Base-by-base conservation (phyloP, 1,140 invertebrate species). In the Caerostris extrusa region DNA sequence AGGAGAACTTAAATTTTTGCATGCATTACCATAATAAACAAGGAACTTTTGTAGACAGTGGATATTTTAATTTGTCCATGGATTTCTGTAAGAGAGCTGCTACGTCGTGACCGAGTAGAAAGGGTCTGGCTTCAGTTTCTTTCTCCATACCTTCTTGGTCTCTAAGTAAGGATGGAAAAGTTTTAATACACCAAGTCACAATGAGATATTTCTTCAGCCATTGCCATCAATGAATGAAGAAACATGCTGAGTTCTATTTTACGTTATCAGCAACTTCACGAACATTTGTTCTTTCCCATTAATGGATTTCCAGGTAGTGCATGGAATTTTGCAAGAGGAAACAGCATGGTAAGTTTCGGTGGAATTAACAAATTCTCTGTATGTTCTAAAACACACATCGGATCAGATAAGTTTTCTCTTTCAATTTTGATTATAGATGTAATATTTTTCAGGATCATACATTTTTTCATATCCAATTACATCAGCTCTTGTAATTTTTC, bases 391-490 rank as follows among this genome's bases (percentile, higher is more conserved):
- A 99, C 96, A 95, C 98, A 98, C 87, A 97, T 97, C 0, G 98
- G 97, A 95, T 99, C 98, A 8, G 97, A 97, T 95, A 99, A 97
- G 91, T 97, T 97, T 95, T 98, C 98, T 91, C 99, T 96, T 95
- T 97, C 97, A 77, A 99, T 98, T 95, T 97, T 97, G 77, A 99
- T 96, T 95, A 99, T 99, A 99, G 95, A 99, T 98, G 96, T 99
- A 99, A 96, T 99, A 98, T 96, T 99, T 99, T 95, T 99, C 99
- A 53, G 99, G 99, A 96, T 98, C 98, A 96, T 99, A 99, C 94
- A 98, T 97, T 96, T 99, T 99, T 96, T 99, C 98, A 96, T 97
- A 99, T 86, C 98, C 97, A 83, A 98, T 97, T 10, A 99, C 98
- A 96, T 98, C 97, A 3, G 99, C 98, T 91, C 97, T 97, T n/a